Conservation (phyloP, 2,888 invertebrate genomes). For the Melinaea marsaeus region DNA sequence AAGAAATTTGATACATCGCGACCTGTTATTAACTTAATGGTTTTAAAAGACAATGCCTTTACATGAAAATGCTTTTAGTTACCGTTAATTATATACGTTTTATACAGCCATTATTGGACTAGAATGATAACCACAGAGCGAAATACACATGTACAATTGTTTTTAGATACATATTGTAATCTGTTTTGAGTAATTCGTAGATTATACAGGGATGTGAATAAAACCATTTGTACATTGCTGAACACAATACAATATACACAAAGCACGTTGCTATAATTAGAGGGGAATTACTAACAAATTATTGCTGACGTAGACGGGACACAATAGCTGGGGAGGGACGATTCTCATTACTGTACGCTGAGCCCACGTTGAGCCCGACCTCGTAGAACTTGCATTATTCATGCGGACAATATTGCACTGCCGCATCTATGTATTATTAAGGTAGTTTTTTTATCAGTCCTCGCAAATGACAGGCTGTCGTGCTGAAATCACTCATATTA, state of each 20-base stretch:
- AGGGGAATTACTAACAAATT: constrained; percentile 73
- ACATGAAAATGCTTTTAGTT: constrained; percentile 42
- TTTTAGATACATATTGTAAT: no score
- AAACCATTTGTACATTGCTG: constrained; percentile 14
- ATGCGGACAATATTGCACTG: constrained; percentile 72
- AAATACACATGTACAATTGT: not conserved
- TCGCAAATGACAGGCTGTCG: constrained; percentile 17
- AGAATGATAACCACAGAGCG: not conserved
- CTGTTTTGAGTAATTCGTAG: no score
- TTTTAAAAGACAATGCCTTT: constrained; percentile 33
- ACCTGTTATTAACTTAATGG: constrained; percentile 31
- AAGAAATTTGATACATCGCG: constrained; percentile 21
- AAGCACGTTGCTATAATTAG: constrained; percentile 50
- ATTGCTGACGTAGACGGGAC: constrained; percentile 63
- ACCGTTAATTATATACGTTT: constrained; percentile 17
- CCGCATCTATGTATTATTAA: constrained; percentile 40
- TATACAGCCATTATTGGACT: constrained; percentile 11
- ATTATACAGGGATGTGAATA: constrained; percentile 5
- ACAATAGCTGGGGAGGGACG: constrained; percentile 62
- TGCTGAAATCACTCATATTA: constrained; percentile 15
- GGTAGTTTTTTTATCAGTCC: constrained; percentile 28
- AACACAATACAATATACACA: constrained; percentile 25
- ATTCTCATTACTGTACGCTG: constrained; percentile 69
- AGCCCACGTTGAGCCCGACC: constrained; percentile 54
- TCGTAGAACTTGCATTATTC: constrained; percentile 71